These are phyloP conservation scores for Psittacula echo DNA, from an alignment of 2,797 vertebrate species.

Conservation along the genomic window DNA sequence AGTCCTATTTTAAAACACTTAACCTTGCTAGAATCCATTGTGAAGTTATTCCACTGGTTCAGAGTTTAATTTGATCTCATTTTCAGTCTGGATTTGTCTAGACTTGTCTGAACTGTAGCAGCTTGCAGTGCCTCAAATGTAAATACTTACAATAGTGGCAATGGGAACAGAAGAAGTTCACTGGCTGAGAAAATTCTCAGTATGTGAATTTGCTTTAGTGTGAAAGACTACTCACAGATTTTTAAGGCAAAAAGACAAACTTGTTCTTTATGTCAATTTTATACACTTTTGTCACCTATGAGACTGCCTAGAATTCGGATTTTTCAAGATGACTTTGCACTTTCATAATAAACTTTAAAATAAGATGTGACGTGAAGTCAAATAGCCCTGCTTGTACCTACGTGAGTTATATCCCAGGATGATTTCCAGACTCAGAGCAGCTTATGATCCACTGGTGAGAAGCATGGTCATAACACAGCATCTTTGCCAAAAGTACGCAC, in stretches of 20 bases:
- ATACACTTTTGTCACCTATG: neutral
- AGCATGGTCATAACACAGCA: neutral
- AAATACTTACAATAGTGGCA: constrained; percentile 42
- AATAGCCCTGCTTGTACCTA: neutral
- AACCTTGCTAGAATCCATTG: neutral
- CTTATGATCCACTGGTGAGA: neutral
- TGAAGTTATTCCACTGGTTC: neutral
- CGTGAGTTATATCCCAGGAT: neutral
- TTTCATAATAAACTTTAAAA: neutral
- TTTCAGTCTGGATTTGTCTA: constrained; percentile 21
- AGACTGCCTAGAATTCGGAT: neutral
- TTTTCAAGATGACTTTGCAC: neutral
- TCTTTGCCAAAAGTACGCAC: neutral
- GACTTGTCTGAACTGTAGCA: neutral
- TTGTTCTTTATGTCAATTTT: neutral
- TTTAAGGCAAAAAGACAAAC: neutral
- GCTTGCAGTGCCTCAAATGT: neutral
- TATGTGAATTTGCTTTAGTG: neutral
- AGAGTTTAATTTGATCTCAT: constrained; percentile 28
- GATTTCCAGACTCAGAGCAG: neutral
- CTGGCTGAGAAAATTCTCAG: neutral
- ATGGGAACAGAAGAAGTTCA: neutral
- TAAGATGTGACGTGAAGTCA: neutral
- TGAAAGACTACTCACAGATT: neutral
- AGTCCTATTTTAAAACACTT: neutral